These are phyloP conservation scores for Holocentrus rufus DNA, from an alignment of 2,797 vertebrate genomes.

Conservation along the genomic window DNA sequence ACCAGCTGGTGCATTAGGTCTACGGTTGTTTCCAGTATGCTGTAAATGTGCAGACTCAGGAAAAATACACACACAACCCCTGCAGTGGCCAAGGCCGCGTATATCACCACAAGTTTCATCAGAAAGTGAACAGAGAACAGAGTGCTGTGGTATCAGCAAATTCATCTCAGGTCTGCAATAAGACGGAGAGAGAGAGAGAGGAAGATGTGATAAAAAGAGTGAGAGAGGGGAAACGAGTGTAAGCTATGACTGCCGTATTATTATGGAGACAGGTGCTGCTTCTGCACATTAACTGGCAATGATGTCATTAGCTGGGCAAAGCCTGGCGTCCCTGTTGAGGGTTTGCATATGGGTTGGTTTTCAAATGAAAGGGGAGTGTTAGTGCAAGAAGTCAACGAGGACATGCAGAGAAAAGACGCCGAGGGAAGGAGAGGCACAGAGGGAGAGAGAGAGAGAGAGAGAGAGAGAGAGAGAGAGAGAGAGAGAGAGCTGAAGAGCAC, in stretches of 20 bases:
- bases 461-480: constrained; percentile 1
- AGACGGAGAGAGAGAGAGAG: constrained; percentile 31
- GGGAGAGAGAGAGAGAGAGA: constrained; percentile 1
- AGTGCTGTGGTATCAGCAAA: constrained; percentile 67
- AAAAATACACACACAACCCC: constrained; percentile 41
- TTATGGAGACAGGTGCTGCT: constrained; percentile 65
- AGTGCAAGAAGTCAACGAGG: constrained; percentile 43
- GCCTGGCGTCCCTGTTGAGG: constrained; percentile 1
- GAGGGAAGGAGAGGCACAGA: background rate
- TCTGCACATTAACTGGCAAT: constrained; percentile 62
- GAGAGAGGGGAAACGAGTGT: constrained; percentile 25
- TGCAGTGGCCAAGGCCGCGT: constrained; percentile 67
- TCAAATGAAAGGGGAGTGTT: constrained; percentile 47
- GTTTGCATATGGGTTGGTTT: constrained; percentile 29
- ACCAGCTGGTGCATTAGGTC: constrained; percentile 31
- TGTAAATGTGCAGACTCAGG: constrained; percentile 65
- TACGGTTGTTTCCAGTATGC: constrained; percentile 52
- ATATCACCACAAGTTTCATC: constrained; percentile 66
- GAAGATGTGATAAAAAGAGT: constrained; percentile 5
- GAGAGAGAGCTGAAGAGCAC: constrained; percentile 7
- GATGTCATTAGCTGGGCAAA: constrained; percentile 53
- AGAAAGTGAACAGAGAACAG: constrained; percentile 45
- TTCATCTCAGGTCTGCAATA: constrained; percentile 61
- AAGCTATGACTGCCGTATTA: constrained; percentile 52
- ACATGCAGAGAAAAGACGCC: constrained; percentile 1